phyloP scores from a whole-genome alignment of 2,113 vertebrate species.

The Bubo blakistoni region DNA sequence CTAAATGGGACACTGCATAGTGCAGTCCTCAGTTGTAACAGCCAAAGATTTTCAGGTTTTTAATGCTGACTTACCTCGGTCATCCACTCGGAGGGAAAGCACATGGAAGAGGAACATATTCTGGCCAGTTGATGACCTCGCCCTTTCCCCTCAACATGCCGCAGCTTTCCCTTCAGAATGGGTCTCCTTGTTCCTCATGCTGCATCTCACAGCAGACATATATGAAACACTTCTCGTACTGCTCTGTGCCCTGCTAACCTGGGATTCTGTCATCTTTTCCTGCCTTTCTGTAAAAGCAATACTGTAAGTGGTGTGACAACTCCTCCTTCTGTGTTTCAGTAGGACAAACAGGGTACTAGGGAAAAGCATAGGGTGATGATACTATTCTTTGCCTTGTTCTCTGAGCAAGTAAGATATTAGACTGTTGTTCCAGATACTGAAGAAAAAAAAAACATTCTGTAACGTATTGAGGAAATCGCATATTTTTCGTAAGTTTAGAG shows the following conservation, averaged over 20 bases:
- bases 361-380: background rate
- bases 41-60: background rate
- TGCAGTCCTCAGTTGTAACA: background rate
- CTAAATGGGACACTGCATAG: rapidly evolving
- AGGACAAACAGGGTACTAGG: background rate
- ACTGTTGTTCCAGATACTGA: background rate
- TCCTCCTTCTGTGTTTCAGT: background rate
- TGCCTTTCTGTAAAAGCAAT: background rate
- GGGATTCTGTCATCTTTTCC: background rate
- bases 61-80: background rate
- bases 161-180: background rate
- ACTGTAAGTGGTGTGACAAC: background rate
- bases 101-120: rapidly evolving
- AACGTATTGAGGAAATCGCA: rapidly evolving
- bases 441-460: background rate
- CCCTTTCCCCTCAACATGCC: rapidly evolving
- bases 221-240: background rate
- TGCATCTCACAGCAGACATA: rapidly evolving
- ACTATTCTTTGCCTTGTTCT: background rate
- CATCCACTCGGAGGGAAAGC: background rate
- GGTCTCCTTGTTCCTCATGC: background rate
- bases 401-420: background rate
- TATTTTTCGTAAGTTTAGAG: background rate
- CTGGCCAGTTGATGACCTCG: background rate
- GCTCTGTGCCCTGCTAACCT: background rate